Base-by-base conservation (phyloP, 2,113 vertebrate genomes). In the Suricata suricatta region DNA sequence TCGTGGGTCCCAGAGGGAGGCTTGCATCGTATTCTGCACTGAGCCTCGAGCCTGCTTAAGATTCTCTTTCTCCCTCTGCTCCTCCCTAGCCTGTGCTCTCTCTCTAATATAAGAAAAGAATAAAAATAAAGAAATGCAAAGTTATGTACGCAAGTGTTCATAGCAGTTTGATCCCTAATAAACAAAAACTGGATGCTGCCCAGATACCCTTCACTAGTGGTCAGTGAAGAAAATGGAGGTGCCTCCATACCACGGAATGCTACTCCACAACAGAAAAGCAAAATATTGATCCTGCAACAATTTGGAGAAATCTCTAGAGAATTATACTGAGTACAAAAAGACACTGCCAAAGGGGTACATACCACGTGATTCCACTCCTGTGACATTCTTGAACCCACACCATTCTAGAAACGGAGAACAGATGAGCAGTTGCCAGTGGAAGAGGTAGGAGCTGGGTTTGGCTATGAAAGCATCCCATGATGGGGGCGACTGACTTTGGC, bases 361-460 rank as follows among this genome's bases (percentile, higher is more conserved):
- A 13, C 66, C 5, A 8, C 31, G 25, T 12, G 29, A 71, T 89
- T 77, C 74, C 63, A 50, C 76, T 90, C 90, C 33, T 9, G 16
- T 64, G 77, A 52, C 68, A 19, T 91, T 88, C 91, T 86, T 13
- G 41, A 88, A 83, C 92, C 63, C 74, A 79, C 64, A 94, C 82
- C 41, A 6, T 83, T 66, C 84, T 13, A 88, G 91, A 79, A 69
- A 96, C 38, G 57, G 54, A 88, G 85, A 85, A 23, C 31, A 69
- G 68, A 80, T 66, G 31, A n/a, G 93, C 19, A 91, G 81, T 41
- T 85, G 88, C 72, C 25, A 12, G 4, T 50, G 47, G 27, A 25
- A 27, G 64, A 60, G 76, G 50, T 21, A 41, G 88, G 76, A 84
- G 57, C 27, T 35, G 31, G 82, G 23, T 66, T 79, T 52, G 80